Base-by-base conservation (phyloP, 2,888 invertebrate genomes). In the Aquatica leii region DNA sequence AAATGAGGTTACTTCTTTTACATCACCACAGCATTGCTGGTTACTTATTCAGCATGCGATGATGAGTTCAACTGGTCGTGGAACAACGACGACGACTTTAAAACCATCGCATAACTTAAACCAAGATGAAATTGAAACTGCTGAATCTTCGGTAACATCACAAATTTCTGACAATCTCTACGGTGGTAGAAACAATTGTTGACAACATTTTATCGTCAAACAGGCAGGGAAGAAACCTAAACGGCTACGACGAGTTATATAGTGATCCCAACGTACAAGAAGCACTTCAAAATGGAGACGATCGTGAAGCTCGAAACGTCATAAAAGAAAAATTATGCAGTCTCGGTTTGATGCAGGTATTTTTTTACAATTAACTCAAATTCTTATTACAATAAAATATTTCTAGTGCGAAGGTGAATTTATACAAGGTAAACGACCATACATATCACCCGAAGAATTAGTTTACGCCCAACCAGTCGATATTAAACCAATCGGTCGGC, bases 401-500 rank as follows among this genome's bases (percentile, higher is more conserved):
- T 78, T 80, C 6, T 74, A 87, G 86, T 87, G 87, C 68, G 85
- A 86, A 5, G 67, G 82, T 9, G 76, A 84, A 68, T 83, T 85
- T 17, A 73, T 82, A 11, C 85, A 88, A 81, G 89, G 88, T 73
- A 91, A 92, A 78, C 87, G 90, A 20, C 90, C 89, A 24, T 89
- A 85, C 70, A 86, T 90, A 69, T 86, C 90, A 1, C 93, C 92
- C 1, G 91, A 92, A 75, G 92, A 94, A 65, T 85, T 93, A 11
- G 92, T 94, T 73, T 92, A 93, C 77, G 93, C 94, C 0, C 94
- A 94, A 80, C 94, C 94, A 15, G 92, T 93, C 34, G 89, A 90
- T 52, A 88, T 92, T 60, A 90, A 90, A 74, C 93, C 94, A 2
- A 87, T 93, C n/a, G 94, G 93, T 40, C 86, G 86, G 67, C 93